Base-by-base conservation (phyloP, 2,797 vertebrate genomes). In the Falco peregrinus region DNA sequence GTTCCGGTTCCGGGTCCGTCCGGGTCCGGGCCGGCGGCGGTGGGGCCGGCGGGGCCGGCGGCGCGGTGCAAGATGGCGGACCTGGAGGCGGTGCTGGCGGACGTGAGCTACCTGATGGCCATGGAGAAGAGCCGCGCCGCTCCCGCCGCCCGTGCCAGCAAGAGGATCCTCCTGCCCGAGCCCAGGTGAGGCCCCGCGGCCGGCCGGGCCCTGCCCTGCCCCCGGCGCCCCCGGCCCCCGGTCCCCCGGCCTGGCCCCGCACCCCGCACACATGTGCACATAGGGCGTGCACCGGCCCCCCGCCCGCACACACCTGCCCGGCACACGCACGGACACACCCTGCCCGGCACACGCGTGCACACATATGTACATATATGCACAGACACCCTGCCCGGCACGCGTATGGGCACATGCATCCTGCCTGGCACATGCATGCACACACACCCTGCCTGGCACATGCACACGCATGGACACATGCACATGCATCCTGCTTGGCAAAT, bases 41-140 rank as follows among this genome's bases (percentile, higher is more conserved):
- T 4, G 78, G 81, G 53, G 47, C 61, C 87, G 75, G 91, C 70
- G 81, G 86, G 35, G 17, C 65, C 71, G 82, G 89, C 73, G 89
- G 71, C 68, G 68, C 73, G 65, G 80, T 8, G 92, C 97, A 98
- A 98, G 96, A 98, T 98, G 98, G 98, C 98, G 96, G 98, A 98
- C 97, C 96, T 98, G 96, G 98, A 98, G 95, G 98, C 98, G 80
- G 98, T 98, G 97, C 97, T 98, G 96, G 98, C 98, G 70, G 98
- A 98, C 81, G 98, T 98, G 97, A 98, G 98, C 96, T 98, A 98
- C 97, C 97, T 98, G 97, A 98, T 98, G 98, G 98, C 98, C 89
- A 98, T 98, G 98, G 98, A 98, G 97, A 98, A 98, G 95, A 98
- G 98, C 97, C 98, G 98, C 93, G 97, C 98, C 91, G 98, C 98